Evolutionary conservation across 2,113 vertebrate species (phyloP), one percentile per base, ranked within the genome.

Genomic region (Sterrhoptilus dennistouni): DNA sequence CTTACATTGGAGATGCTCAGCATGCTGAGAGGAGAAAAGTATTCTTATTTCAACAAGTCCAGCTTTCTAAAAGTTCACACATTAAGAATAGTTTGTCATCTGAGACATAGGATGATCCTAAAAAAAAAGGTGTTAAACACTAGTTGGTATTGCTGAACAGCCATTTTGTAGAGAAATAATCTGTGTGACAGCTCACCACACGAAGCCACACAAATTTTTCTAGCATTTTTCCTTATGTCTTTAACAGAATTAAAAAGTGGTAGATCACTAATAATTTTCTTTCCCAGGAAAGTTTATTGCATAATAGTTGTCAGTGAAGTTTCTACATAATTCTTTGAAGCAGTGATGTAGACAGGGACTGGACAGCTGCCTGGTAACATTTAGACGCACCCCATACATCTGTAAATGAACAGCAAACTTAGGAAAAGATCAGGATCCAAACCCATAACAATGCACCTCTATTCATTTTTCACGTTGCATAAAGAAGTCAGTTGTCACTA

Each of bases 11-110:
- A 65, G 53, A 45, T 61, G 33, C 59, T 36, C 28, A 52, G 53
- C 28, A 63, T 64, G 70, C 64, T 83, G 82, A 86, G 83, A 90
- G 47, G 22, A 64, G 75, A 78, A 91, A 96, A 63, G 42, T 64
- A 27, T 19, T 86, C 38, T 69, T 20, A 44, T 81, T 75, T 87
- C 14, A 36, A 23, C 18, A 83, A 78, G n/a, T 72, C n/a, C 29
- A 71, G 42, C 16, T 78, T 86, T 81, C 75, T 53, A 36, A 85
- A 89, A 76, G 36, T 84, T 96, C 78, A 92, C 40, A n/a, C 5
- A 29, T 80, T 71, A 78, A 53, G 52, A 85, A 90, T 49, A 11
- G 44, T 83, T 90, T 81, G 12, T 86, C 68, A 69, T 70, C 19
- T 77, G 53, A 90, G 40, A 87, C 40, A 71, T 1, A 64, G 11